Percentiles rank a stretch among this genome's conserved stretches.
Conservation (phyloP, 2,113 vertebrate genomes). For the Carassius gibelio region DNA sequence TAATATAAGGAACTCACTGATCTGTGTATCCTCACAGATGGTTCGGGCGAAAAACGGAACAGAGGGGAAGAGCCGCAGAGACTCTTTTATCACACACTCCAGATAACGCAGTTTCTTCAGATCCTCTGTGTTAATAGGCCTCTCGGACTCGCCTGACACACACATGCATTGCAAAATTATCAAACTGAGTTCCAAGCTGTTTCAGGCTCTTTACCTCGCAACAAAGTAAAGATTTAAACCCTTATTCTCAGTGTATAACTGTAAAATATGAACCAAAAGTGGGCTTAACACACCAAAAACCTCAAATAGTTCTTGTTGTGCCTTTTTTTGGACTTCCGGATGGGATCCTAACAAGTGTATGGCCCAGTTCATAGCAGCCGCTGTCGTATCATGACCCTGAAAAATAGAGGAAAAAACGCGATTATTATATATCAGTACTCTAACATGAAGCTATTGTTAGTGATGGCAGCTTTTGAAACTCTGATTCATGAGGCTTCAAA, state of each 20-base stretch:
- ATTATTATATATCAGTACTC: too few species aligned
- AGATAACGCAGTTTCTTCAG: slow-evolving; percentile 89
- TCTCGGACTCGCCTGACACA: slow-evolving; percentile 77
- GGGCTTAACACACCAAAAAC: slow-evolving; percentile 82
- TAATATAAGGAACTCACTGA: slow-evolving; percentile 77
- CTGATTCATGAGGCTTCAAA: too few species aligned
- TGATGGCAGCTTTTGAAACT: too few species aligned
- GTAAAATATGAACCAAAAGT: background rate
- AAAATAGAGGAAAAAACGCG: background rate
- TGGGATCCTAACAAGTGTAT: slow-evolving; percentile 85
- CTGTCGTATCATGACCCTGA: slow-evolving; percentile 95
- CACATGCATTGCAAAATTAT: slow-evolving; percentile 7
- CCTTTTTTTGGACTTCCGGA: slow-evolving; percentile 83
- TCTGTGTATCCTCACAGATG: slow-evolving; percentile 80
- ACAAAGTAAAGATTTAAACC: background rate
- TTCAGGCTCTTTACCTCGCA: background rate
- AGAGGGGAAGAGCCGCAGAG: slow-evolving; percentile 87
- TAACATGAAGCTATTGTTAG: too few species aligned
- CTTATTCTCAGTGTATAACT: background rate
- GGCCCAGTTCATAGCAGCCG: slow-evolving; percentile 85
- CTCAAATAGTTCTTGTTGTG: slow-evolving; percentile 85
- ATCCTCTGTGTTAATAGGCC: slow-evolving; percentile 78
- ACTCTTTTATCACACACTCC: slow-evolving; percentile 92
- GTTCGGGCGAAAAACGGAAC: slow-evolving; percentile 88
- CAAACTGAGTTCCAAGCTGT: background rate